These are phyloP conservation scores for Achatina immaculata DNA, from an alignment of 1,140 invertebrate genomes.

Conservation along the genomic window DNA sequence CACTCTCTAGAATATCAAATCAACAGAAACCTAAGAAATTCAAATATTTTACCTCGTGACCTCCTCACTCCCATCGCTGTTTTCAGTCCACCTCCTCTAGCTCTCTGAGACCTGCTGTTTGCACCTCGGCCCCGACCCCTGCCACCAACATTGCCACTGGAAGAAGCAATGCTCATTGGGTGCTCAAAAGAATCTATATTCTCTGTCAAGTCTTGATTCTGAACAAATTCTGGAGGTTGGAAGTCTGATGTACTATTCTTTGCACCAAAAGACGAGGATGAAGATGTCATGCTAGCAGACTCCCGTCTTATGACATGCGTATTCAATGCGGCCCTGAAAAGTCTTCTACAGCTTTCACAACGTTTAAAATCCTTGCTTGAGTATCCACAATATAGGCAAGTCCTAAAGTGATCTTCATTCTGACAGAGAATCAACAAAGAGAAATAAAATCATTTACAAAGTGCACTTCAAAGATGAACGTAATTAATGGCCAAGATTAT, in stretches of 20 bases:
- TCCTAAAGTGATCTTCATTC: slow-evolving; percentile 39
- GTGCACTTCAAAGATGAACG: too few species aligned
- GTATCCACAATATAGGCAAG: slow-evolving; percentile 54
- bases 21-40: too few species aligned
- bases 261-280: neutral
- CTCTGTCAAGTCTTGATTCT: neutral
- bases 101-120: neutral
- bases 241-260: neutral
- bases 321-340: slow-evolving; percentile 45
- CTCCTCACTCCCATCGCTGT: neutral
- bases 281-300: neutral
- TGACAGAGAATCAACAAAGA: too few species aligned
- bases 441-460: too few species aligned
- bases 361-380: slow-evolving; percentile 46
- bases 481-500: too few species aligned
- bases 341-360: slow-evolving; percentile 50
- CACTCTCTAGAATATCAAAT: too few species aligned
- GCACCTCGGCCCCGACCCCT: slow-evolving; percentile 5
- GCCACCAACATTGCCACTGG: neutral
- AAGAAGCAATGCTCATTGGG: neutral
- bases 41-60: neutral
- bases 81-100: slow-evolving; percentile 24
- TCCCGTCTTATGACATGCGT: slow-evolving; percentile 15
- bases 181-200: neutral
- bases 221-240: neutral